A percentile compares a stretch with the other conserved stretches of the same genome.
Evolutionary conservation across 2,797 vertebrate genomes (phyloP).

Genomic region (Nyctibius grandis): DNA sequence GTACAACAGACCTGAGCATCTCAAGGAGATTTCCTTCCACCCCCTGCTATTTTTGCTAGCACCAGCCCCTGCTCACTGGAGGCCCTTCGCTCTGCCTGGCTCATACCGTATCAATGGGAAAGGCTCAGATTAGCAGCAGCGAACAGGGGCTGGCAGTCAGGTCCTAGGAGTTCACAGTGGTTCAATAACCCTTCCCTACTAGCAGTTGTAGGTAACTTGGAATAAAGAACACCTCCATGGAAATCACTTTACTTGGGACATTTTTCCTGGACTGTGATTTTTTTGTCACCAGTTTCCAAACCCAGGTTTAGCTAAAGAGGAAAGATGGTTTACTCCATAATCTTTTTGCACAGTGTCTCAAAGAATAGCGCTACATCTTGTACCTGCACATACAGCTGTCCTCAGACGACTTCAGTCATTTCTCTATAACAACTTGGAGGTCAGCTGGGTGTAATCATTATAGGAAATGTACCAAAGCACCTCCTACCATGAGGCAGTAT

Average conservation of each 20-base stretch:
- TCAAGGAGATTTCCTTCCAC: neutral
- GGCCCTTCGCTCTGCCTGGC: rapidly evolving
- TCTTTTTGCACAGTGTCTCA: neutral
- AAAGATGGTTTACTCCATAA: neutral
- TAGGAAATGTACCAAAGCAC: neutral
- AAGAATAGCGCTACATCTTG: neutral
- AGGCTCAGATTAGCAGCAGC: neutral
- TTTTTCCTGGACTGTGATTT: neutral
- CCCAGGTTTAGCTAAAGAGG: neutral
- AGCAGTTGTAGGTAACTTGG: rapidly evolving
- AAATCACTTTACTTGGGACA: neutral
- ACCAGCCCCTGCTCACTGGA: neutral
- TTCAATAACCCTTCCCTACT: neutral
- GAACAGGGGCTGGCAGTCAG: neutral
- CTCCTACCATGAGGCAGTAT: neutral
- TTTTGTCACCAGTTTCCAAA: neutral
- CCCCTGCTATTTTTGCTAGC: neutral
- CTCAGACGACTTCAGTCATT: neutral
- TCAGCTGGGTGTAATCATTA: neutral
- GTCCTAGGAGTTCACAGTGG: neutral
- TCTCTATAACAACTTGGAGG: neutral
- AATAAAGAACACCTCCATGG: neutral
- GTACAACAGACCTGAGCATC: neutral
- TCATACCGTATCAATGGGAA: neutral
- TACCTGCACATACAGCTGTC: neutral